Base-by-base conservation (phyloP, 2,888 invertebrate genomes). In the Meiosimyza platycephala region DNA sequence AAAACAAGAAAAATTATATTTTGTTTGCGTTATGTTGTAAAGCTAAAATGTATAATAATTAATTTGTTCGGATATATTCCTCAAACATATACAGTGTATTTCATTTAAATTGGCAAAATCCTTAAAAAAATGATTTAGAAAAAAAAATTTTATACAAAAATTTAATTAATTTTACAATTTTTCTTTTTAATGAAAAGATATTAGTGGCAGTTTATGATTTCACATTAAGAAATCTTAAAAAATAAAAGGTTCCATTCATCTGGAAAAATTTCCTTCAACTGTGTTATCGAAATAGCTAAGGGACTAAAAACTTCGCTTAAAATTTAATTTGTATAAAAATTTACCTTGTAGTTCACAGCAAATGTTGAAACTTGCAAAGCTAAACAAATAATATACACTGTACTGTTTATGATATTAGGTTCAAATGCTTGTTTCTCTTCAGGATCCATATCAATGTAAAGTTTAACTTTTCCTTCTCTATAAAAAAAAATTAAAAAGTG, bases 321-420 rank as follows among this genome's bases (percentile, higher is more conserved):
- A 54, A 18, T 6, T 13, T 48, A 47, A 54, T 22, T 57, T 11
- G n/a, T 18, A 48, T 57, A 6, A 47, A 33, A 40, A 22, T n/a
- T 40, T 87, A 98, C 98, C 91, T 98, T 93, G 85, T 99, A 99
- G 88, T 99, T 99, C 74, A 99, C 97, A 72, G 98, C 98, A 88
- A 99, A 99, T 13, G 99, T 99, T 2, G 97, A 96, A 78, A 99
- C 93, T 89, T 99, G 99, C 75, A 99, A 89, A 16, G 98, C 94
- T 93, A 99, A 94, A 1, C 98, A 98, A 82, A 99, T 97, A 74
- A 99, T 95, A 85, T 99, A 99, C 15, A 99, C 98, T 0, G 98
- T 98, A 82, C 98, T 97, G 88, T 99, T 99, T 54, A 99, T 91
- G 74, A 99, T 90, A 85, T 95, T 97, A 7, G 99, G 97, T 80